Conservation (phyloP, 53 echinoderm and acorn worm species). For the Antedon mediterranea region DNA sequence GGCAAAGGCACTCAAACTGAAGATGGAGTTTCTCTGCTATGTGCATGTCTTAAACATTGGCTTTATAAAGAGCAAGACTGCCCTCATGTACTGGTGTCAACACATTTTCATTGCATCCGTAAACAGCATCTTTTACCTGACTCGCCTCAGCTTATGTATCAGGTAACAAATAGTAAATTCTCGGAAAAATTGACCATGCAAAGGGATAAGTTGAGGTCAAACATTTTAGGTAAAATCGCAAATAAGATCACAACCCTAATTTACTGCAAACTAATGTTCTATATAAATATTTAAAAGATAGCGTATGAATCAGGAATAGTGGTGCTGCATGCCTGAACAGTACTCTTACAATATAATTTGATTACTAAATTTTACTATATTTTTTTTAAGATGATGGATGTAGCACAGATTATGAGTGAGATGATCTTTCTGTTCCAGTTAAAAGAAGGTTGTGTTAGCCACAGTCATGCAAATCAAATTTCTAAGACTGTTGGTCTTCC, state of each 20-base stretch:
- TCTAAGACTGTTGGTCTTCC: constrained; percentile 65
- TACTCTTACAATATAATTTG: too few species aligned
- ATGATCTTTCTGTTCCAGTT: constrained; percentile 82
- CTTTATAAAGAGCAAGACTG: constrained; percentile 33
- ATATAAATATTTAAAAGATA: too few species aligned
- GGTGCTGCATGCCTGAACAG: too few species aligned
- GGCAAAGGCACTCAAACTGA: constrained; percentile 79
- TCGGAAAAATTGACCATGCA: too few species aligned
- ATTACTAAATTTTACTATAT: not conserved
- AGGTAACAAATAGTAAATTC: too few species aligned
- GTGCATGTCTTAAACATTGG: constrained; percentile 67
- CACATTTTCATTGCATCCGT: constrained; percentile 68
- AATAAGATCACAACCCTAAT: too few species aligned
- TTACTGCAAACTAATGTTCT: too few species aligned
- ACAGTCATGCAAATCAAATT: constrained; percentile 81
- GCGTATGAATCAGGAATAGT: too few species aligned
- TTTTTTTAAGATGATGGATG: constrained; percentile 79
- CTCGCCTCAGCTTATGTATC: constrained; percentile 51
- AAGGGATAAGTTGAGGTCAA: too few species aligned
- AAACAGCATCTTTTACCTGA: constrained; percentile 48
- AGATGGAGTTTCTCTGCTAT: constrained; percentile 65
- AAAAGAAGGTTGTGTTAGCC: constrained; percentile 52
- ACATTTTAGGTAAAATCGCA: too few species aligned
- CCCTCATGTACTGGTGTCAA: constrained; percentile 62
- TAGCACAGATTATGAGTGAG: constrained; percentile 58